Percentiles rank a stretch among this genome's conserved stretches.
Conservation (phyloP, 2,888 invertebrate genomes). For the Stratiomys singularior region DNA sequence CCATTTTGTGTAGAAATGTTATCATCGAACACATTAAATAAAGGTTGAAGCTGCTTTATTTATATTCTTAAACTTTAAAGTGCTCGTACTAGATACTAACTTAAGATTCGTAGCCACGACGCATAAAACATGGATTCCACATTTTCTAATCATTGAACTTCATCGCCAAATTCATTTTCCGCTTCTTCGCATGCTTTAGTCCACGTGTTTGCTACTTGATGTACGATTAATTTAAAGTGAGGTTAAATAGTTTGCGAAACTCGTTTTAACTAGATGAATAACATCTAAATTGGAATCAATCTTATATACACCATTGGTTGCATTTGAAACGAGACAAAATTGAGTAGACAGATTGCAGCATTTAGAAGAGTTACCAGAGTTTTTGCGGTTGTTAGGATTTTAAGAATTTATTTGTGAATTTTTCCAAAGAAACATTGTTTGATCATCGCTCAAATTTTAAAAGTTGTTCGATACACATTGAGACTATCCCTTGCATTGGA, state of each 20-base stretch:
- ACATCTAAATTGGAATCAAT: slow-evolving; percentile 36
- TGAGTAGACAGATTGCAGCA: slow-evolving; percentile 6
- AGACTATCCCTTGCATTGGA: too few species aligned
- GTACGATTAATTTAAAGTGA: slow-evolving; percentile 25
- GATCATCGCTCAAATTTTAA: too few species aligned
- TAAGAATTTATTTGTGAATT: too few species aligned
- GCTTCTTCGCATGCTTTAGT: background rate
- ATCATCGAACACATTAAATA: background rate
- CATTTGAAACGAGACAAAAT: background rate
- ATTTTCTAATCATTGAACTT: slow-evolving; percentile 36
- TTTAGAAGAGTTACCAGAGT: slow-evolving; percentile 12
- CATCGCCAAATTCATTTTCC: slow-evolving; percentile 9
- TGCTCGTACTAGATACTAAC: too few species aligned
- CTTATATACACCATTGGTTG: background rate
- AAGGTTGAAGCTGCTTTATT: too few species aligned
- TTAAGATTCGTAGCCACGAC: background rate
- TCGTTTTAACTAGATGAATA: slow-evolving; percentile 37
- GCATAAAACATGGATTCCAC: background rate
- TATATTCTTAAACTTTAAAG: too few species aligned
- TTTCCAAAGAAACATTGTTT: too few species aligned
- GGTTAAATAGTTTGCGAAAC: slow-evolving; percentile 43
- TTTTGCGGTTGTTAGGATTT: too few species aligned
- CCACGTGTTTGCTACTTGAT: background rate
- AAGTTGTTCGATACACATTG: too few species aligned
- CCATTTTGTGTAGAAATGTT: too few species aligned